These are phyloP conservation scores for Phalacrocorax pelagicus DNA, from an alignment of 2,113 vertebrate species.

Conservation along the genomic window DNA sequence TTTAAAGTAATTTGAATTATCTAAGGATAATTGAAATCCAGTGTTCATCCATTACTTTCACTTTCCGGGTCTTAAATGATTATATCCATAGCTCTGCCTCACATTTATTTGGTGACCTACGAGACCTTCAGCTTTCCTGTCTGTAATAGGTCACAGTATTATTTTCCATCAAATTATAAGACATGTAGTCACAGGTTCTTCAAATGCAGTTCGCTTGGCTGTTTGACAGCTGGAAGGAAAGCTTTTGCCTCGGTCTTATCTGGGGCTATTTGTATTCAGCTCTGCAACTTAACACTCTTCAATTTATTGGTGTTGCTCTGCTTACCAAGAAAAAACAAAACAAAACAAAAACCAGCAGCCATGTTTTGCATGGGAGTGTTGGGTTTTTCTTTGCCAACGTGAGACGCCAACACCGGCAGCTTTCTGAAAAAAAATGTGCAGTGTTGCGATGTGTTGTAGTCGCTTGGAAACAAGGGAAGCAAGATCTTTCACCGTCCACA, in stretches of 20 bases:
- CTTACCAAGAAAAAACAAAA: not conserved
- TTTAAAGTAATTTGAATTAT: slow-evolving; percentile 68
- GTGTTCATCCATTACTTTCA: slow-evolving; percentile 43
- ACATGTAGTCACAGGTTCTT: not conserved
- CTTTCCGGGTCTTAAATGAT: slow-evolving; percentile 9
- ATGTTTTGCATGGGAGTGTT: not conserved
- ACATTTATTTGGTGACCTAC: not conserved
- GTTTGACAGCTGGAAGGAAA: slow-evolving; percentile 12
- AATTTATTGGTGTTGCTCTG: not conserved
- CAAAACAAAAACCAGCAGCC: not conserved
- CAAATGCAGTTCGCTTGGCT: slow-evolving; percentile 22
- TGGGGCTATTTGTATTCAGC: not conserved
- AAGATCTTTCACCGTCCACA: not conserved
- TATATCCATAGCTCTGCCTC: slow-evolving; percentile 30
- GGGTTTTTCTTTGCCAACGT: not conserved
- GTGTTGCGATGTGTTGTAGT: not conserved
- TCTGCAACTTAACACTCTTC: not conserved
- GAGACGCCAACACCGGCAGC: not conserved
- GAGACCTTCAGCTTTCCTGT: slow-evolving; percentile 22
- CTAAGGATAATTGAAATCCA: slow-evolving; percentile 66
- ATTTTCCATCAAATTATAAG: slow-evolving; percentile 45
- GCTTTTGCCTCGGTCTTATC: not conserved
- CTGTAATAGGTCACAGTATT: not conserved
- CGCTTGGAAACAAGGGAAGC: not conserved
- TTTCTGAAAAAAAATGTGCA: not conserved